Evolutionary conservation across 30 jellyfish, hydroid and myxozoan species (phyloP).

Genomic region (Aurelia coerulea): DNA sequence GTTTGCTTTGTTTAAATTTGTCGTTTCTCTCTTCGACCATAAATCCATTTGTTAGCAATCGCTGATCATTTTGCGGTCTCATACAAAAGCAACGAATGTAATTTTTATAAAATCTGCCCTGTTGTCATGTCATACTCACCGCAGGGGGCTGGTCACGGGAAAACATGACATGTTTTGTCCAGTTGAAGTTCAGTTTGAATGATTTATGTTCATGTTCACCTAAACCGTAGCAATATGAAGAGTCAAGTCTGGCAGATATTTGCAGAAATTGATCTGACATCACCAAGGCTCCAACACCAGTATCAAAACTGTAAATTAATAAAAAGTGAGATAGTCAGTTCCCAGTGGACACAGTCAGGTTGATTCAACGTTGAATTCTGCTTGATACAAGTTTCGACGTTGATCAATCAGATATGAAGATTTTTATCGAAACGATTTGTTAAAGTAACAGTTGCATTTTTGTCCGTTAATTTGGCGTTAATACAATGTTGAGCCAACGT

Average conservation of each 20-base stretch:
- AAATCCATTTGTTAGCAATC: too few species aligned
- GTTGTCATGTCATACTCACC: slow-evolving; percentile 24
- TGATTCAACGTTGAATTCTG: too few species aligned
- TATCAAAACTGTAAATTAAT: slow-evolving; percentile 63
- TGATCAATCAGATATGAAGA: too few species aligned
- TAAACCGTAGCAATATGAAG: slow-evolving; percentile 77
- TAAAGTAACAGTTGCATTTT: too few species aligned
- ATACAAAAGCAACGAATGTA: background rate
- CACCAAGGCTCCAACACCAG: slow-evolving; percentile 78
- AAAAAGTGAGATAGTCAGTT: background rate
- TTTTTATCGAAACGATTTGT: too few species aligned
- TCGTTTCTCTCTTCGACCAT: too few species aligned
- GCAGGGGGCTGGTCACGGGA: slow-evolving; percentile 83
- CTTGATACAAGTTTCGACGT: too few species aligned
- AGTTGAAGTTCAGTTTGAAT: slow-evolving; percentile 67
- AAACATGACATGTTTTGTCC: slow-evolving; percentile 77
- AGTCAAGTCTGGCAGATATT: slow-evolving; percentile 78
- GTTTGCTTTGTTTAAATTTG: too few species aligned
- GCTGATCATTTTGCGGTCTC: too few species aligned
- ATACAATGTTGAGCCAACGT: too few species aligned
- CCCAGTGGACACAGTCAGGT: too few species aligned
- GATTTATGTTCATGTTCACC: slow-evolving; percentile 87
- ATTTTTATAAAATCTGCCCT: background rate
- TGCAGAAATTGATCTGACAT: slow-evolving; percentile 84
- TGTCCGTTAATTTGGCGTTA: too few species aligned